Conservation (phyloP, 2,797 vertebrate genomes). For the Gephyroberyx darwinii region DNA sequence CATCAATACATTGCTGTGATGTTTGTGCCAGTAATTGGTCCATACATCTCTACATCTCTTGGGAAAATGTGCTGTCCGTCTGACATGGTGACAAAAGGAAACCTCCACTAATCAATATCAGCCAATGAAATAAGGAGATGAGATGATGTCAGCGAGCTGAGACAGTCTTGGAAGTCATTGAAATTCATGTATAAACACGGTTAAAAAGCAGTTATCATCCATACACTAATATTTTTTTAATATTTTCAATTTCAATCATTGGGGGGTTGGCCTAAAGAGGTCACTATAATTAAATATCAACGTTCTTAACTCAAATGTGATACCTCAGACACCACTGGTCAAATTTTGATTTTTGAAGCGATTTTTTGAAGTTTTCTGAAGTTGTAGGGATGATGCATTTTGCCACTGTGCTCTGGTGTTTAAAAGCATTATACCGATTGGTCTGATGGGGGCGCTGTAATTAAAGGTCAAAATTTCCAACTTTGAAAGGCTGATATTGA, state of each 20-base stretch:
- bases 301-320: too few relatives aligned
- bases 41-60: slow-evolving; percentile 26
- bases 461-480: too few relatives aligned
- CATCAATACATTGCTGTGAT: slow-evolving; percentile 8
- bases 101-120: slow-evolving; percentile 22
- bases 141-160: not conserved
- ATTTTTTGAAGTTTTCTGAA: too few relatives aligned
- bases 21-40: slow-evolving; percentile 31
- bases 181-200: not conserved
- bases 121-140: not conserved
- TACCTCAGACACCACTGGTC: too few relatives aligned
- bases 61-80: slow-evolving; percentile 26
- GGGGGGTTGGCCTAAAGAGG: too few relatives aligned
- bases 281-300: too few relatives aligned
- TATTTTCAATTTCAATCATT: not conserved
- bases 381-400: too few relatives aligned
- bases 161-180: not conserved
- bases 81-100: not conserved
- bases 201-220: not conserved
- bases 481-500: too few relatives aligned
- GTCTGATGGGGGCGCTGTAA: too few relatives aligned
- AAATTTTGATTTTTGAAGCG: too few relatives aligned
- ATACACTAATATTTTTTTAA: not conserved
- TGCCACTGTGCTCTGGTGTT: too few relatives aligned
- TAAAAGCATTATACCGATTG: too few relatives aligned